These are phyloP conservation scores for Sebastes variabilis DNA, from an alignment of 2,797 vertebrate genomes.

Conservation along the genomic window DNA sequence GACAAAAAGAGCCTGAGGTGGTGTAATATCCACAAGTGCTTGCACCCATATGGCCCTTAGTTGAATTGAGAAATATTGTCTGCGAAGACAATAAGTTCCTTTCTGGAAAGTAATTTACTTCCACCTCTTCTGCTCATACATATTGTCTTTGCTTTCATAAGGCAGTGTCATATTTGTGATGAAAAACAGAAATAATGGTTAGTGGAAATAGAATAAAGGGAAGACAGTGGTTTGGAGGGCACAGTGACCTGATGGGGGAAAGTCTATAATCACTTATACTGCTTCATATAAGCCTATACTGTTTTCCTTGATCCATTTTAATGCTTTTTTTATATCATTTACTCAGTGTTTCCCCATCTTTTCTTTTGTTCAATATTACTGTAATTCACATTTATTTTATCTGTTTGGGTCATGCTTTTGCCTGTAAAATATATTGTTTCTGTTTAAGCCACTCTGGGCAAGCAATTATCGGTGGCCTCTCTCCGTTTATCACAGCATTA, in stretches of 20 bases:
- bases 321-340: background rate
- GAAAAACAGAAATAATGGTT: constrained; percentile 3
- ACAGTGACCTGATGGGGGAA: background rate
- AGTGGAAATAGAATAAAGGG: background rate
- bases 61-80: constrained; percentile 44
- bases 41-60: background rate
- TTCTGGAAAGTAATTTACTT: constrained; percentile 20
- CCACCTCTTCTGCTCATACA: background rate
- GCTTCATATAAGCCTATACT: background rate
- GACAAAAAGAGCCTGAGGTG: constrained; percentile 13
- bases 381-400: background rate
- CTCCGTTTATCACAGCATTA: constrained; percentile 30
- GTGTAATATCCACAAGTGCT: constrained; percentile 50
- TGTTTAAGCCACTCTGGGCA: background rate
- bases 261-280: background rate
- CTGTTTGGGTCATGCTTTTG: background rate
- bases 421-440: background rate
- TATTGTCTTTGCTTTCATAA: constrained; percentile 9
- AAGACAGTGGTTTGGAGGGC: background rate
- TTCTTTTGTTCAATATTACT: background rate
- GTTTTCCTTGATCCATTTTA: background rate
- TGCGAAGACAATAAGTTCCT: background rate
- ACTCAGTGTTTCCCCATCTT: background rate
- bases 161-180: constrained; percentile 7
- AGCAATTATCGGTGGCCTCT: constrained; percentile 10